Conservation (phyloP, 2,797 vertebrate genomes). For the Manis crassicaudata region DNA sequence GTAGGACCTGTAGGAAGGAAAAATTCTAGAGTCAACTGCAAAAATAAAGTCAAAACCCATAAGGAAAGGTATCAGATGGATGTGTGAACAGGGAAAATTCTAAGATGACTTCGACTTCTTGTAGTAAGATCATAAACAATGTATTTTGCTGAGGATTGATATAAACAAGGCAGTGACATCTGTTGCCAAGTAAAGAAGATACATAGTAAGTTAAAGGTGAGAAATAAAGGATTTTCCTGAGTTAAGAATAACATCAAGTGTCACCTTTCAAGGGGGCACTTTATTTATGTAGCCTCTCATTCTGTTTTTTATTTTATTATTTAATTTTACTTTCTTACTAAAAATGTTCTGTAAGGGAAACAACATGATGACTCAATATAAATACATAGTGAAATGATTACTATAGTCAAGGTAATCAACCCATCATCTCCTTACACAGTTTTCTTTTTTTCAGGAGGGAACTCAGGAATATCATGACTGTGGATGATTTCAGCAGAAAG, state of each 20-base stretch:
- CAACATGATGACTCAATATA: background rate
- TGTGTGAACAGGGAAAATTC: slow-evolving; percentile 9
- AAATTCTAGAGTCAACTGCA: background rate
- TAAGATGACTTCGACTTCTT: slow-evolving; percentile 7
- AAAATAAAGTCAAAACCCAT: slow-evolving; percentile 6
- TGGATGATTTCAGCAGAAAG: slow-evolving; percentile 45
- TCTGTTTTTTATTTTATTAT: background rate
- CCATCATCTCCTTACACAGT: background rate
- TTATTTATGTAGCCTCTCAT: background rate
- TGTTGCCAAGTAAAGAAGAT: slow-evolving; percentile 20
- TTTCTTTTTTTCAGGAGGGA: background rate
- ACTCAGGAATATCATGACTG: background rate
- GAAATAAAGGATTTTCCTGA: slow-evolving; percentile 17
- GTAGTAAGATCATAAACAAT: background rate
- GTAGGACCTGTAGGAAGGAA: slow-evolving; percentile 83
- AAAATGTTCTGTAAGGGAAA: background rate
- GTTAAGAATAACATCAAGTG: background rate
- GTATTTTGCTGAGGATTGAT: background rate
- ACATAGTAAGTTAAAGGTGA: background rate
- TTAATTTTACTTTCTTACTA: background rate
- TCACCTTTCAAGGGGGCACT: background rate
- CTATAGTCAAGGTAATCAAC: background rate
- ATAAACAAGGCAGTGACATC: background rate
- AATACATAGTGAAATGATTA: background rate
- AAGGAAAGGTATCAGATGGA: slow-evolving; percentile 30